These are phyloP conservation scores for Ammodytes marinus DNA, from an alignment of 2,113 vertebrate species.

Conservation along the genomic window DNA sequence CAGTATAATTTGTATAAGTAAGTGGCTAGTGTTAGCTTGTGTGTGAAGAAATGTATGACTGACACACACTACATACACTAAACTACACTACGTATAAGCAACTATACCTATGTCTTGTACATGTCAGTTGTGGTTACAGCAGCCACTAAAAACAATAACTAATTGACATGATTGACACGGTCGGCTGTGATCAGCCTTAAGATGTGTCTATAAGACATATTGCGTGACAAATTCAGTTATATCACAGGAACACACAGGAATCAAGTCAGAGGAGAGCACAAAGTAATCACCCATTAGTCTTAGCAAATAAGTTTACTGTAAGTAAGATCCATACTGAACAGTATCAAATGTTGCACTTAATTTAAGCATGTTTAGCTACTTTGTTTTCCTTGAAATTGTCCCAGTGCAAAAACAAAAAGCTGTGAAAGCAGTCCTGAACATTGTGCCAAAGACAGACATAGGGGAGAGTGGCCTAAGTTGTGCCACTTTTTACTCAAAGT, in stretches of 20 bases:
- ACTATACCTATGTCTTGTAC: neutral
- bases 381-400: neutral
- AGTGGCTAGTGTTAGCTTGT: neutral
- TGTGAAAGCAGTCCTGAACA: neutral
- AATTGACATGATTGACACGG: neutral
- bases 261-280: neutral
- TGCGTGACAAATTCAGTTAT: neutral
- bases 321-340: neutral
- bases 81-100: no score
- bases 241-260: neutral
- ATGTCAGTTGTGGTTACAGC: neutral
- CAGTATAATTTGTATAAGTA: no score
- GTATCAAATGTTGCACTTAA: neutral
- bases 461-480: no score
- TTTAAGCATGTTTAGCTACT: neutral
- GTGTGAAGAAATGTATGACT: neutral
- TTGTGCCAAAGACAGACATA: no score
- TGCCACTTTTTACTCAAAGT: no score
- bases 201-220: no score
- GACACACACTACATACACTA: neutral
- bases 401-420: neutral
- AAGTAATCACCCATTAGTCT: neutral
- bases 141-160: neutral
- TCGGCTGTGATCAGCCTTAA: neutral
- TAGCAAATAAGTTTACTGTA: neutral